Conservation (phyloP, 2,888 invertebrate genomes). For the Ochropacha duplaris region DNA sequence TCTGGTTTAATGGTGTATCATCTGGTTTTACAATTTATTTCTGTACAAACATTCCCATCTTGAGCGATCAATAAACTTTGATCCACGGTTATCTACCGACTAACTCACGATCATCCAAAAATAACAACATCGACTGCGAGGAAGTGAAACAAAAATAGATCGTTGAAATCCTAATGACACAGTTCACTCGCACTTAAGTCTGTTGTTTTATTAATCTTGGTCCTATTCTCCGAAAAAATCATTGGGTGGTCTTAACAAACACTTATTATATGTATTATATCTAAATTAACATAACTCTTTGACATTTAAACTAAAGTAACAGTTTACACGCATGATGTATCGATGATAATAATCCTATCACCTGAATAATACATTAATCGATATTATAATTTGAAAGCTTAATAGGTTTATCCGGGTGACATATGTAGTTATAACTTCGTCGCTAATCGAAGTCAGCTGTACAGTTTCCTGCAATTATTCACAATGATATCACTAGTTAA, state of each 20-base stretch:
- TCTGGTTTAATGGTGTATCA: background rate
- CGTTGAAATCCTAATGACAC: constrained; percentile 69
- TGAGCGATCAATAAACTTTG: constrained; percentile 58
- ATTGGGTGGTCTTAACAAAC: constrained; percentile 62
- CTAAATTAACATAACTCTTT: constrained; percentile 16
- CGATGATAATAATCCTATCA: constrained; percentile 13
- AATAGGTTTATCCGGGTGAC: constrained; percentile 11
- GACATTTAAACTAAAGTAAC: background rate
- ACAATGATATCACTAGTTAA: constrained; percentile 42
- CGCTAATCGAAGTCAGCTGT: constrained; percentile 10
- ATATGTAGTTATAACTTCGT: constrained; percentile 10
- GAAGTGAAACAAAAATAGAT: constrained; percentile 61
- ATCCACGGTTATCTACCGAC: constrained; percentile 60
- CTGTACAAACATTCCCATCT: constrained; percentile 26
- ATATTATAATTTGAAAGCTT: constrained; percentile 25
- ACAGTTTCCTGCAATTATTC: constrained; percentile 30
- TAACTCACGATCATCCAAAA: constrained; percentile 41
- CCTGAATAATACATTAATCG: constrained; percentile 36
- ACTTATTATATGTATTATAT: constrained; percentile 43
- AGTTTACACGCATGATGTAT: background rate
- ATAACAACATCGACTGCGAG: constrained; percentile 45
- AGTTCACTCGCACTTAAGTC: constrained; percentile 54
- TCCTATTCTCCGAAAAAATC: constrained; percentile 53
- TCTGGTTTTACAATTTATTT: constrained; percentile 10
- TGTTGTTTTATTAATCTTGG: constrained; percentile 43